Conservation (phyloP, 2,888 invertebrate species). For the Magallana nippona region DNA sequence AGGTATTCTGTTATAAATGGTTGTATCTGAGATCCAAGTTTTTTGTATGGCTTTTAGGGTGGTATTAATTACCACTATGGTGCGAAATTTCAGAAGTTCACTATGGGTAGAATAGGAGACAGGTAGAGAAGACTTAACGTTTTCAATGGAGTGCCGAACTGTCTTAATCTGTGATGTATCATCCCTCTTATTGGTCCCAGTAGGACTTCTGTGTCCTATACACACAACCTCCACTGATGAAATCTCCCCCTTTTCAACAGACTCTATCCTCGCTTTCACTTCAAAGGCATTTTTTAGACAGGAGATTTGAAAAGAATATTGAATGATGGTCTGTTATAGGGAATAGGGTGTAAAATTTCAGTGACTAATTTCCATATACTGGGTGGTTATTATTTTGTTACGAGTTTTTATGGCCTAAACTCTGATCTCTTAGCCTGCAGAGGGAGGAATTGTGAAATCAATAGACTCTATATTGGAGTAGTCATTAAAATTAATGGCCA, state of each 20-base stretch:
- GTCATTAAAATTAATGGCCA: neutral
- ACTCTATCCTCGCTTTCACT: neutral
- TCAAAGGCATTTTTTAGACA: neutral
- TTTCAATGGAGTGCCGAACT: neutral
- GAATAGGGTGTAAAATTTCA: constrained; percentile 22
- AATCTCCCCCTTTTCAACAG: neutral
- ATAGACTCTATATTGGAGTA: neutral
- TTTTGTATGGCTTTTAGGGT: neutral
- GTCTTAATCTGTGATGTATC: neutral
- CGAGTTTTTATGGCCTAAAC: neutral
- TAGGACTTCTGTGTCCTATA: neutral
- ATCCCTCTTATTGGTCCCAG: constrained; percentile 7
- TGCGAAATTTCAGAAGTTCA: neutral
- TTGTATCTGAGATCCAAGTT: neutral
- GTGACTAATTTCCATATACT: constrained; percentile 8
- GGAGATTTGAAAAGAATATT: constrained; percentile 27
- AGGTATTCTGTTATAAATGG: neutral
- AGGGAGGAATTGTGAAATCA: neutral
- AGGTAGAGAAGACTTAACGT: neutral
- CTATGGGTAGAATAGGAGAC: neutral
- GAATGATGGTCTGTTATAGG: constrained; percentile 17
- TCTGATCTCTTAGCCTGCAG: neutral
- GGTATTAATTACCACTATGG: neutral
- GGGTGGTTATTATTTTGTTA: constrained; percentile 11
- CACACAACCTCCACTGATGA: constrained; percentile 8